Base-by-base conservation (phyloP, 2,888 invertebrate species). In the Aporophyla nigra region DNA sequence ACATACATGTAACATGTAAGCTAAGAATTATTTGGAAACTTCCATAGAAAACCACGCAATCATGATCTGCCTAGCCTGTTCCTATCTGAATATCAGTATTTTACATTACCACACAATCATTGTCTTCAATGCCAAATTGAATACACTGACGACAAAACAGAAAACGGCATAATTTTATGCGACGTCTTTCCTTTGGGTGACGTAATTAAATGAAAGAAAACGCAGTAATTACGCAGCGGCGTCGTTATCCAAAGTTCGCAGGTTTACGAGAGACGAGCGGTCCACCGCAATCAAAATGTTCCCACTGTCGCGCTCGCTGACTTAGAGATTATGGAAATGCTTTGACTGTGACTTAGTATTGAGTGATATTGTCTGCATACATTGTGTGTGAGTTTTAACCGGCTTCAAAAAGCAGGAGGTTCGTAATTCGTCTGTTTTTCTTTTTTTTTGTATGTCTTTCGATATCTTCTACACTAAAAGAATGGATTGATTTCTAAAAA, bases 241-340 rank as follows among this genome's bases (percentile, higher is more conserved):
- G 89, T 91, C 89, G 90, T 89, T 90, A 89, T 89, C 89, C 87
- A 87, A 93, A 93, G 92, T 92, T 93, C 69, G 71, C 81, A 59
- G 89, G 92, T 91, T 93, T 93, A 92, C 92, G 93, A 92, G 89
- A 84, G 83, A 85, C 85, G 88, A 82, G 88, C 87, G 93, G 92
- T 91, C 89, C 89, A 90, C 93, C 93, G 94, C 93, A 93, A 94
- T 94, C 94, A 93, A 94, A 94, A 94, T 91, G 93, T 92, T 93
- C 84, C 91, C 85, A 88, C 88, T 90, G 88, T 16, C 33, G 33
- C 14, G 40, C 5, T 5, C 90, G 76, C 24, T 40, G 90, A 90
- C 85, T 74, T 92, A 91, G 61, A 89, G 59, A 68, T 72, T 7
- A 74, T 81, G 82, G 86, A 90, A 84, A 74, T 67, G 2, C 56